Evolutionary conservation across 2,113 vertebrate species (phyloP).

Genomic region (Gasterosteus aculeatus): DNA sequence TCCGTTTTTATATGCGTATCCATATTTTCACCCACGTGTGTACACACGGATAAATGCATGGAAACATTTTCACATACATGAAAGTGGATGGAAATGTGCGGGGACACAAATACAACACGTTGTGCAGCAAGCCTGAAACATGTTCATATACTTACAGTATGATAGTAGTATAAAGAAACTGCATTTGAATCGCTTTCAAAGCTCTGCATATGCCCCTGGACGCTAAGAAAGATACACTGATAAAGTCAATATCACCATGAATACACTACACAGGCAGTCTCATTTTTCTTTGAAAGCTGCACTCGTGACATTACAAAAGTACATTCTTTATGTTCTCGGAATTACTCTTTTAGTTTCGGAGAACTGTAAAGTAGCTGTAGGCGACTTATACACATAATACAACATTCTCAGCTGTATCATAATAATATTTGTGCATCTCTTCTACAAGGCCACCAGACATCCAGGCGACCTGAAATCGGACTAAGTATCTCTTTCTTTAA

Average conservation of each 20-base stretch:
- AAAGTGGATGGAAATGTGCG: slow-evolving; percentile 24
- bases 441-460: too few relatives aligned
- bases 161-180: neutral
- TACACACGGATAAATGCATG: slow-evolving; percentile 14
- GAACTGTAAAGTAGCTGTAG: neutral
- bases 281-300: slow-evolving; percentile 11
- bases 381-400: neutral
- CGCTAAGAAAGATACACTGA: slow-evolving; percentile 19
- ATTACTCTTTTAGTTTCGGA: neutral
- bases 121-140: neutral
- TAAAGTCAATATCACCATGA: slow-evolving; percentile 34
- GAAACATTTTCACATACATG: slow-evolving; percentile 1
- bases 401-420: neutral
- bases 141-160: neutral
- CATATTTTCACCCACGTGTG: slow-evolving; percentile 37
- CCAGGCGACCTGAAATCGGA: too few relatives aligned
- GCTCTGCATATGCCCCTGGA: neutral
- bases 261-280: slow-evolving; percentile 17
- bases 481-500: too few relatives aligned
- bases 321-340: neutral
- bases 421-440: neutral
- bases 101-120: neutral
- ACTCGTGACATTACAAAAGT: neutral
- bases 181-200: slow-evolving; percentile 17
- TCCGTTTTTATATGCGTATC: slow-evolving; percentile 60